Evolutionary conservation across 1,140 invertebrate genomes (phyloP), one percentile per base, ranked within the genome.

Genomic region (Micrasema minimum): DNA sequence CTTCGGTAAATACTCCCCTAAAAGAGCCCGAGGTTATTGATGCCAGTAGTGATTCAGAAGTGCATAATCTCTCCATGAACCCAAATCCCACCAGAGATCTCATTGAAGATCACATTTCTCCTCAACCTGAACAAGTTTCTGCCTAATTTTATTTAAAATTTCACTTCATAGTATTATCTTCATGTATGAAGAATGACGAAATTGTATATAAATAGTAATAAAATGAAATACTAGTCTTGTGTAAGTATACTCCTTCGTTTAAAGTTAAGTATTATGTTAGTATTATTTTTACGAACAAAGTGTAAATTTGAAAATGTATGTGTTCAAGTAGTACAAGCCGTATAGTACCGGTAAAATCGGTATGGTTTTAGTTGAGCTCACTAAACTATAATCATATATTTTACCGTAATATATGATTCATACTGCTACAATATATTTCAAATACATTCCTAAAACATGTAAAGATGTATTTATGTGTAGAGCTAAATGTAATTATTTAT

Each of bases 1-100:
- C 80, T 2, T 81, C 81, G 79, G 82, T 80, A 5, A 82, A 82
- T 72, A 81, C 81, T 53, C 77, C 79, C 26, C 80, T 80, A 72
- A 66, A 67, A 59, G 14, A 65, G 10, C 16, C 20, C 12, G 72
- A 68, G 6, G 35, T 65, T 9, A 65, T 11, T 37, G 70, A 69
- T 9, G 57, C 38, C 9, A 74, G 41, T 18, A 37, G 59, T 41
- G 69, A 71, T 55, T 65, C 69, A 7, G 69, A 65, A n/a, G 43
- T 69, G 22, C 73, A 75, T 18, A 72, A 75, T 50, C 66, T 75
- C 23, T 72, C 70, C 6, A 70, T 75, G 16, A 67, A 37, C 22
- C 43, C 55, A 11, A 55, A 50, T 16, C n/a, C 35, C 22, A 71
- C 20, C 11, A 57, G 62, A 66, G 67, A 73, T 26, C 3, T 51